Evolutionary conservation across 2,888 invertebrate genomes (phyloP).

Genomic region (Meiosimyza platycephala): DNA sequence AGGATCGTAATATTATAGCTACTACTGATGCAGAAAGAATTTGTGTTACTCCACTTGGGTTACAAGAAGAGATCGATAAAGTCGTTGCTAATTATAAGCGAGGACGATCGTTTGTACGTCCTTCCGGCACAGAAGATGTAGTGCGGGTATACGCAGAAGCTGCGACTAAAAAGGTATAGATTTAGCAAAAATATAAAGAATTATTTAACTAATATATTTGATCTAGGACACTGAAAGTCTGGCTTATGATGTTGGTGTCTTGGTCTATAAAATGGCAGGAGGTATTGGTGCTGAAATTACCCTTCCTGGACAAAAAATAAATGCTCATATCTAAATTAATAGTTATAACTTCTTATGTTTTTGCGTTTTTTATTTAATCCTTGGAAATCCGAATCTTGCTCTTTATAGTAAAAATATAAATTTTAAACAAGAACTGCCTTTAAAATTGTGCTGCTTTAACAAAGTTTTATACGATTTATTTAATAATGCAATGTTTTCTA

Average conservation of each 20-base stretch:
- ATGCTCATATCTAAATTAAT: conserved; percentile 59
- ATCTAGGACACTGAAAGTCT: conserved; percentile 74
- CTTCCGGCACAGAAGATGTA: conserved; percentile 98
- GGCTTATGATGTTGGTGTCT: conserved; percentile 79
- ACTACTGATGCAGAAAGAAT: conserved; percentile 90
- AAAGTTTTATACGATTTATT: too few species aligned
- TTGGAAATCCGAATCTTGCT: too few species aligned
- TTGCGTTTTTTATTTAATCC: too few species aligned
- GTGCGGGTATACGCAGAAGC: conserved; percentile 97
- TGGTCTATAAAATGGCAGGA: conserved; percentile 82
- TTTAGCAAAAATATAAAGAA: neutral
- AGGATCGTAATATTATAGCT: conserved; percentile 85
- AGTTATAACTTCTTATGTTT: too few species aligned
- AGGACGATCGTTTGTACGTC: conserved; percentile 90
- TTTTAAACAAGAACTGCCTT: too few species aligned
- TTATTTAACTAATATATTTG: conserved; percentile 2
- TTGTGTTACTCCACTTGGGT: conserved; percentile 82
- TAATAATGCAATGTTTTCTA: too few species aligned
- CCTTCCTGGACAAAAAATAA: conserved; percentile 55
- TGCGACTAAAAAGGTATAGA: conserved; percentile 74
- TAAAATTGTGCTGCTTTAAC: too few species aligned
- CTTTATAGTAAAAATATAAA: too few species aligned
- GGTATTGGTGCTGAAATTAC: conserved; percentile 78
- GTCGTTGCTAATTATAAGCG: conserved; percentile 76
- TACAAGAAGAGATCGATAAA: conserved; percentile 84